Base-by-base conservation (phyloP, 2,888 invertebrate genomes). In the Ceramica pisi region DNA sequence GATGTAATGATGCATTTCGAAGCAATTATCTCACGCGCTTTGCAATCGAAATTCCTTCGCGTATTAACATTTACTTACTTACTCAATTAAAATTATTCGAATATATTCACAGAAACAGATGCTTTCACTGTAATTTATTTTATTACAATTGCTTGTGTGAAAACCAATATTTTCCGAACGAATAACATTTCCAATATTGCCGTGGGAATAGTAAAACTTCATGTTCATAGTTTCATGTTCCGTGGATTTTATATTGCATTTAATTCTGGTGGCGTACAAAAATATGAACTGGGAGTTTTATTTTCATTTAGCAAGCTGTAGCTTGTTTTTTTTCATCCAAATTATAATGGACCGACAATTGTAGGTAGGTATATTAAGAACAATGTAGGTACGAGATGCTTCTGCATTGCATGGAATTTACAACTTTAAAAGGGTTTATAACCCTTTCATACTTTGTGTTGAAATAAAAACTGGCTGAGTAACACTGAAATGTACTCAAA, bases 401-500 rank as follows among this genome's bases (percentile, higher is more conserved):
- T 23, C 12, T 53, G 21, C 31, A 55, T 41, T 31, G 9, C 35
- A 7, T 50, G 21, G 46, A 55, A 70, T 75, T 78, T 51, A 79
- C 38, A 64, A 64, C 12, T 62, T 71, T 62, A 61, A 68, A 62
- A 71, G 38, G 65, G 50, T 51, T 51, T 35, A 66, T 31, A 56
- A 31, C 51, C 56, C 53, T 73, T 81, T 79, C 35, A 81, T 66
- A 80, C 73, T 63, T 75, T 64, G 53, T 71, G 60, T 50, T 71
- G 41, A 60, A 66, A 63, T 73, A 66, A 80, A 74, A 63, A 62
- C 62, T 31, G 66, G 35, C 48, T 67, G 35, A 50, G 44, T 38
- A 68, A 80, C 80, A 70, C 59, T 75, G 69, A 69, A 79, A 79
- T 1, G 56, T 79, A 75, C 75, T 75, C 65, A 56, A 72, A 72